phyloP scores from a whole-genome alignment of 2,888 invertebrate genomes.

The Thera obeliscata region DNA sequence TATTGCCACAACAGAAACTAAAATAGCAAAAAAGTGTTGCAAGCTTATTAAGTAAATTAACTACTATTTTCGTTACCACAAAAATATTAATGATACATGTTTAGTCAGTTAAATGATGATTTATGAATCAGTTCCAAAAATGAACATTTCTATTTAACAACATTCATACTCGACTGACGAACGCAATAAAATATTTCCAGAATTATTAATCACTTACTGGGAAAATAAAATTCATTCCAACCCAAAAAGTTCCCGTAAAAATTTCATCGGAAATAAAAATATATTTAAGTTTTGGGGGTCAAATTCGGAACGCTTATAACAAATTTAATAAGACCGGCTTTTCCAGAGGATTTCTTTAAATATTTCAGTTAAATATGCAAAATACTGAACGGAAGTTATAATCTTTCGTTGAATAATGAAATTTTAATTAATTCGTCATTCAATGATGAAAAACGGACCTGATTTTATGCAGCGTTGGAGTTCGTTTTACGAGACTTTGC shows the following conservation, averaged over 20 bases:
- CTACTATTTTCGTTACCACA: no score
- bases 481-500: conserved; percentile 10
- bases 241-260: conserved; percentile 53
- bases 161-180: conserved; percentile 35
- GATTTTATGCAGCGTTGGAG: conserved; percentile 32
- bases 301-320: conserved; percentile 59
- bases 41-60: no score
- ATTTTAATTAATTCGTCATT: conserved; percentile 68
- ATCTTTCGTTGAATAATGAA: conserved; percentile 73
- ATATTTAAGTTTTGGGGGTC: conserved; percentile 57
- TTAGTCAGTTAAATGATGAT: no score
- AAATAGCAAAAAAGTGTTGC: no score
- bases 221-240: conserved; percentile 62
- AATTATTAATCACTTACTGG: conserved; percentile 51
- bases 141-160: conserved; percentile 34
- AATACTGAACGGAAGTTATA: conserved; percentile 72
- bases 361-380: conserved; percentile 73
- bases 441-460: conserved; percentile 51
- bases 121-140: conserved; percentile 24
- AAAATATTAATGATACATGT: no score
- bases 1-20: no score
- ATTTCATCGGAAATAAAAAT: conserved; percentile 55
- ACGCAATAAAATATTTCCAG: conserved; percentile 48
- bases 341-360: conserved; percentile 69
- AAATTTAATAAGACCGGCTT: conserved; percentile 70